Evolutionary conservation across 2,113 vertebrate genomes (phyloP).

Genomic region (Tympanuchus pallidicinctus): DNA sequence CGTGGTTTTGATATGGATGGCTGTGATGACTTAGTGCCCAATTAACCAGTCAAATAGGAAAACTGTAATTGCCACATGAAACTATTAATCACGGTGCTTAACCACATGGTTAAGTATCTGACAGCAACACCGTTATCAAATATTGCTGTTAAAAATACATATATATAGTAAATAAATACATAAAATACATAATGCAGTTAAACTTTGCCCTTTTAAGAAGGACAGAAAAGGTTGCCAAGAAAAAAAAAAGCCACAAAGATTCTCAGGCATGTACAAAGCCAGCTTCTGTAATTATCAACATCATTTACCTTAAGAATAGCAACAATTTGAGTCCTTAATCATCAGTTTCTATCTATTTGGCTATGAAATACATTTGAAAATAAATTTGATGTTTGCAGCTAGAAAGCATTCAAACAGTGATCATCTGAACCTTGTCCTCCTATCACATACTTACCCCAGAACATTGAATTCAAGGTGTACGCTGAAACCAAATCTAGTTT

Average conservation of each 20-base stretch:
- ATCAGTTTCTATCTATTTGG: not conserved
- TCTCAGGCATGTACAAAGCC: not conserved
- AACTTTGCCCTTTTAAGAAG: not conserved
- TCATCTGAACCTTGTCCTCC: not conserved
- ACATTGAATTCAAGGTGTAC: constrained; percentile 95
- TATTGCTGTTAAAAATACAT: not conserved
- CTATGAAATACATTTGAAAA: not conserved
- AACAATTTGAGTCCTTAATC: not conserved
- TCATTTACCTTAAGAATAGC: not conserved
- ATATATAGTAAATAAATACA: not conserved
- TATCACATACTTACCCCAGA: constrained; percentile 90
- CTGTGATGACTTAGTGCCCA: not conserved
- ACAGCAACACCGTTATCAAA: not conserved
- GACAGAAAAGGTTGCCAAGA: not conserved
- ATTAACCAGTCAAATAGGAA: not conserved
- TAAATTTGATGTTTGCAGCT: not conserved
- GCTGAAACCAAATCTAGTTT: constrained; percentile 95
- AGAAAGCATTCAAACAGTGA: not conserved
- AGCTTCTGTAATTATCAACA: not conserved
- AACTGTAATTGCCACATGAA: not conserved
- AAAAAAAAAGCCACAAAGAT: not conserved
- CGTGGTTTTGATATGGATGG: not conserved
- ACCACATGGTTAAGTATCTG: not conserved
- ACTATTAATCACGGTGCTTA: not conserved
- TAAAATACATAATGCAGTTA: not conserved